phyloP scores from a whole-genome alignment of 2,113 vertebrate species.

The Macroglossus sobrinus region DNA sequence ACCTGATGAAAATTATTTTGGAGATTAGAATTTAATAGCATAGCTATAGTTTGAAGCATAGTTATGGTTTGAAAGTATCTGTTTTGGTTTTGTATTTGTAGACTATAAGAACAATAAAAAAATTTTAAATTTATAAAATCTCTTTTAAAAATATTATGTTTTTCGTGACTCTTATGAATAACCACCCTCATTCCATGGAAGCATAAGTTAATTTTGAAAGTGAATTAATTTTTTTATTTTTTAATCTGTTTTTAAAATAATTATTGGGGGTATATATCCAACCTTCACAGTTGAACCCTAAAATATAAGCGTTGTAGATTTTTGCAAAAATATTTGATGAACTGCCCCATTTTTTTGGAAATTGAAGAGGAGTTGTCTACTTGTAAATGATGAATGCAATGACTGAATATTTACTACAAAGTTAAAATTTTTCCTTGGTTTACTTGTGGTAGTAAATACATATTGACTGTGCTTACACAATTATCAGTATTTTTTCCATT shows the following conservation, averaged over 20 bases:
- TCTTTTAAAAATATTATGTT: not conserved
- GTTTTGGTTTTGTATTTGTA: slow-evolving; percentile 7
- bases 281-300: not conserved
- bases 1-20: slow-evolving; percentile 49
- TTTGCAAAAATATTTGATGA: slow-evolving; percentile 18
- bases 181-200: not conserved
- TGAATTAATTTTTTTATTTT: slow-evolving; percentile 40
- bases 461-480: not conserved
- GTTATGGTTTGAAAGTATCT: not conserved
- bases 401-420: not conserved
- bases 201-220: not conserved
- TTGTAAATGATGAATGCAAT: not conserved
- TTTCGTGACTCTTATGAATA: not conserved
- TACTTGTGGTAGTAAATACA: not conserved
- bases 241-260: not conserved
- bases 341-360: not conserved
- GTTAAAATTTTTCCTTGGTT: not conserved
- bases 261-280: not conserved
- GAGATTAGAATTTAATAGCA: slow-evolving; percentile 51
- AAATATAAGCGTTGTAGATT: not conserved
- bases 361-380: not conserved
- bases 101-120: not conserved
- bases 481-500: not conserved
- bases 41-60: not conserved
- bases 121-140: slow-evolving; percentile 8